Conservation (phyloP, 2,113 vertebrate species). For the Cynoglossus semilaevis region DNA sequence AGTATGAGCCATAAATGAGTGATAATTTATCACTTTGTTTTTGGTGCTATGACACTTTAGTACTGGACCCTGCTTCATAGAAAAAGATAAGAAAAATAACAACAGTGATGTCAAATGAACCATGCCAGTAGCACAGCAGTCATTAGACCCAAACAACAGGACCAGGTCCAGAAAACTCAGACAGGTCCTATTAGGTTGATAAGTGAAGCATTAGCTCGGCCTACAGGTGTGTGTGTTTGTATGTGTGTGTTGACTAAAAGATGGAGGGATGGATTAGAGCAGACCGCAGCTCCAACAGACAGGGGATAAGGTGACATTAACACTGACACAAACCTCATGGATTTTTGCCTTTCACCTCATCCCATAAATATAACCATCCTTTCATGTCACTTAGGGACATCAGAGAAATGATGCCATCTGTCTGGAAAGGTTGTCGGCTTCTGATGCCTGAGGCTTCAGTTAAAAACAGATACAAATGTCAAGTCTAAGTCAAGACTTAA, state of each 20-base stretch:
- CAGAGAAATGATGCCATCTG: conserved; percentile 2
- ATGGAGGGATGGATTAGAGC: conserved; percentile 14
- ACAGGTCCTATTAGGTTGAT: no score
- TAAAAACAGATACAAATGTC: no score
- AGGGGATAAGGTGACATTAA: conserved; percentile 14
- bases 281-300: conserved; percentile 8
- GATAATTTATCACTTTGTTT: conserved; percentile 58
- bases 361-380: conserved; percentile 16
- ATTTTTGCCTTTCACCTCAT: conserved; percentile 37
- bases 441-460: no score
- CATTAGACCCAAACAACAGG: no score
- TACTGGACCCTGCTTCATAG: conserved; percentile 62
- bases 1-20: conserved; percentile 56
- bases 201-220: no score
- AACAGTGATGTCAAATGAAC: conserved; percentile 52
- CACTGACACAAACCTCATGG: conserved; percentile 12
- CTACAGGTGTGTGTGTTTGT: no score
- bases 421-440: no score
- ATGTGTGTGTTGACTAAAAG: conserved; percentile 9
- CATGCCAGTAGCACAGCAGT: conserved; percentile 14
- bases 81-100: conserved; percentile 66
- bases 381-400: conserved; percentile 13
- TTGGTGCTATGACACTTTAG: conserved; percentile 62
- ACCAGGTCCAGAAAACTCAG: no score
- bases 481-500: no score